Evolutionary conservation across 2,113 vertebrate species (phyloP), one percentile per base, ranked within the genome.

Genomic region (Muntiacus muntjak): DNA sequence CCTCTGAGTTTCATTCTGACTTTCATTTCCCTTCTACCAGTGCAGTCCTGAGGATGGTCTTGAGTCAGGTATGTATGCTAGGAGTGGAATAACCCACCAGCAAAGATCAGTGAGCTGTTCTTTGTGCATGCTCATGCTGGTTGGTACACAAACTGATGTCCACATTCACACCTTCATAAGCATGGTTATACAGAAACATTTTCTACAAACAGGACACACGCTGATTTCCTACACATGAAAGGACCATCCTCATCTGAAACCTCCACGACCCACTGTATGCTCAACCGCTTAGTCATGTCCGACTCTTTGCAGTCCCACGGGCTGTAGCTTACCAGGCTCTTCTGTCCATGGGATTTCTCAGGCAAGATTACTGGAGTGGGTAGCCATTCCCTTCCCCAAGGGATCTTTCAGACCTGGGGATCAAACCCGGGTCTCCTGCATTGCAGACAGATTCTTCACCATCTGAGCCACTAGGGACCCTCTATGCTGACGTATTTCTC

Each of bases 141-240:
- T 36, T 91, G n/a, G 62, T 0, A 0, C 33, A 6, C 0, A 5
- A 50, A 25, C 26, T 5, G 0, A 47, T 40, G 50, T 5, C 26
- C 25, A 45, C 1, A 1, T 0, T 6, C 33, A 1, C 10, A 1
- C 28, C 33, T n/a, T 60, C 36, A 7, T 0, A 11, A 62, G 58
- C 19, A 17, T 6, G 2, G 14, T 0, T 11, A 1, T 10, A 9
- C 9, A 14, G 85, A 55, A 82, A 10, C 8, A 1, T 25, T 78
- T 55, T 21, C 92, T 81, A 19, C 9, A 26, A 67, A 33, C 4
- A 28, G 57, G 84, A 28, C 21, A 26, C 40, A 76, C 4, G 14
- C 15, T 6, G 74, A 14, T 36, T 19, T 28, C 43, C 30, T 40
- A 43, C 25, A 4, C 28, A 23, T 5, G 76, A 13, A 86, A 76